Evolutionary conservation across 1,140 invertebrate species (phyloP), one percentile per base, ranked within the genome.

Genomic region (Stegodyphus dumicola): DNA sequence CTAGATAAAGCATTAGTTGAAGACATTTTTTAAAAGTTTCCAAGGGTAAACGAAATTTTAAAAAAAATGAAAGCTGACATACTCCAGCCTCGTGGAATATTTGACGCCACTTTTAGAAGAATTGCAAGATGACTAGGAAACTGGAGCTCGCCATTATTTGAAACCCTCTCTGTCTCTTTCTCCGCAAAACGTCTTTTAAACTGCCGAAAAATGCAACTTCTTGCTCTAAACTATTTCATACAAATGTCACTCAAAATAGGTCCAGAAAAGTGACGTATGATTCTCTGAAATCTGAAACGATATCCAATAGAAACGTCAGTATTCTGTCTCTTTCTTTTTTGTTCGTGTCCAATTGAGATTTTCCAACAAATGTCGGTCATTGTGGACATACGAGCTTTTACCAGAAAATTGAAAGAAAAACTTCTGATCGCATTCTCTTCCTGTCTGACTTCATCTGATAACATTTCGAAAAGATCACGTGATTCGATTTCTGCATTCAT

Each of bases 301-400:
- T 77, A 33, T 33, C 33, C 33, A 33, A 33, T 33, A 33, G 33
- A 33, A 33, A 33, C 33, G 33, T 33, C 33, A 33, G 33, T 33
- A 33, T 33, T 33, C n/a, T n/a, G n/a, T n/a, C 33, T 15, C 56
- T 60, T 60, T 60, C 56, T 5, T 60, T 60, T 60, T 15, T 60
- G 9, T 15, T 60, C 56, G 33, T 0, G 54, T 79, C 77, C 77
- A 79, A 79, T 79, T 60, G 77, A 70, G 33, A 79, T 79, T 79
- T 70, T 79, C 18, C 66, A 69, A 79, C 77, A 79, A 79, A 79
- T 70, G 53, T 79, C 67, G 67, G 77, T 49, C 53, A 79, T 70
- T 52, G 66, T 66, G 70, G 67, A 79, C 48, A 33, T 48, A 53
- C 17, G n/a, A 64, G 67, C 69, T 52, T 17, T 17, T 54, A 56